Evolutionary conservation across 2,797 vertebrate genomes (phyloP).

Genomic region (Phrynocephalus forsythii): DNA sequence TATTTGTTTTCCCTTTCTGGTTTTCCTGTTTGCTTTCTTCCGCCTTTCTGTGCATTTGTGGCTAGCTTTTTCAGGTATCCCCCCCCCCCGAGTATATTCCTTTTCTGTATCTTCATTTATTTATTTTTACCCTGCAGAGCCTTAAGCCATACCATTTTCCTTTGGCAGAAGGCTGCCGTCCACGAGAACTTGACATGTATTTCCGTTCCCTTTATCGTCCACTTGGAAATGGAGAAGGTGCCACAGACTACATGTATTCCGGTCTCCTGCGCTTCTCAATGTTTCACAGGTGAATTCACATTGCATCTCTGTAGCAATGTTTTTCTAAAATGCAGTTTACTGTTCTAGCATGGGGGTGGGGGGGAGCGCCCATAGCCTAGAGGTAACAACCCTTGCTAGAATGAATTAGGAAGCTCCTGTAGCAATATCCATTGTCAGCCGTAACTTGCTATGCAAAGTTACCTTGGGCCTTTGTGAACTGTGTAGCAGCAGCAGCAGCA

Average conservation of each 20-base stretch:
- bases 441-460: conserved; percentile 6
- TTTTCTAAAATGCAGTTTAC: conserved; percentile 18
- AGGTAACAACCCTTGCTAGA: neutral
- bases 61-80: neutral
- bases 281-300: neutral
- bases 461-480: neutral
- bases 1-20: neutral
- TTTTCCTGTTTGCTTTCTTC: neutral
- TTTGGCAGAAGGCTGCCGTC: neutral
- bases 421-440: neutral
- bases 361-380: neutral
- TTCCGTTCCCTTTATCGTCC: neutral
- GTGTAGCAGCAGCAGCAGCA: too few relatives aligned
- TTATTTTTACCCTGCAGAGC: neutral
- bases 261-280: neutral
- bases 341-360: neutral
- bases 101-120: neutral
- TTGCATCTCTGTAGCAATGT: neutral
- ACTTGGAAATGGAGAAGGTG: neutral
- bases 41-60: neutral
- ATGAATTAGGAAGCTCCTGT: neutral
- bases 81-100: neutral
- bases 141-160: neutral
- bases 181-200: neutral
- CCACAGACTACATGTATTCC: neutral